A percentile compares a stretch with the other conserved stretches of the same genome.
Evolutionary conservation across 2,113 vertebrate genomes (phyloP).

Genomic region (Tympanuchus pallidicinctus): DNA sequence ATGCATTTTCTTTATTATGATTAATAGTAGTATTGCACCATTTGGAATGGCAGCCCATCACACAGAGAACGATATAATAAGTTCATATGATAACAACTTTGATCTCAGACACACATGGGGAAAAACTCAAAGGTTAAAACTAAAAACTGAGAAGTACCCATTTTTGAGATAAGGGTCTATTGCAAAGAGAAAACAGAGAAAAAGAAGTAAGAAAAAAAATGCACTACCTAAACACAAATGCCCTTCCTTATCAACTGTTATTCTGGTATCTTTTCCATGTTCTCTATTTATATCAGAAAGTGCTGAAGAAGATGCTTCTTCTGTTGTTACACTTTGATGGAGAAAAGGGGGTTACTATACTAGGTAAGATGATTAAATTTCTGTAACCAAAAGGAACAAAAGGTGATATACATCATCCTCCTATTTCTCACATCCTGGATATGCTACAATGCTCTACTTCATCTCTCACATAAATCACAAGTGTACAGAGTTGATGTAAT

Average conservation of each 20-base stretch:
- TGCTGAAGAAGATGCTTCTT: neutral
- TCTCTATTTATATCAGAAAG: neutral
- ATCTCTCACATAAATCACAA: neutral
- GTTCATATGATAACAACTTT: slow-evolving; percentile 32
- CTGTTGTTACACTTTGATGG: neutral
- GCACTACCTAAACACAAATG: neutral
- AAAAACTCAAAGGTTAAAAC: neutral
- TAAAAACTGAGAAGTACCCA: neutral
- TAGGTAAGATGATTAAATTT: neutral
- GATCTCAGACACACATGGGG: neutral
- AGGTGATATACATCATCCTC: neutral
- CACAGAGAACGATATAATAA: neutral
- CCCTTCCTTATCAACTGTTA: neutral
- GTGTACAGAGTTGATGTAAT: neutral
- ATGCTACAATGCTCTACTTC: neutral
- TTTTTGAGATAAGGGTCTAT: neutral
- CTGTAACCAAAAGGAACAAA: neutral
- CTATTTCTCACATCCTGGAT: neutral
- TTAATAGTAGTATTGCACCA: slow-evolving; percentile 18
- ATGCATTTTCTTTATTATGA: slow-evolving; percentile 45
- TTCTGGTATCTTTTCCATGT: neutral
- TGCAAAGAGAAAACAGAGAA: neutral
- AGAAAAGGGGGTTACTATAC: neutral
- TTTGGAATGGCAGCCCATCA: slow-evolving; percentile 25
- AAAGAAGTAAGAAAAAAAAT: neutral